Conservation (phyloP, 2,888 invertebrate species). For the Synergus umbraculus region DNA sequence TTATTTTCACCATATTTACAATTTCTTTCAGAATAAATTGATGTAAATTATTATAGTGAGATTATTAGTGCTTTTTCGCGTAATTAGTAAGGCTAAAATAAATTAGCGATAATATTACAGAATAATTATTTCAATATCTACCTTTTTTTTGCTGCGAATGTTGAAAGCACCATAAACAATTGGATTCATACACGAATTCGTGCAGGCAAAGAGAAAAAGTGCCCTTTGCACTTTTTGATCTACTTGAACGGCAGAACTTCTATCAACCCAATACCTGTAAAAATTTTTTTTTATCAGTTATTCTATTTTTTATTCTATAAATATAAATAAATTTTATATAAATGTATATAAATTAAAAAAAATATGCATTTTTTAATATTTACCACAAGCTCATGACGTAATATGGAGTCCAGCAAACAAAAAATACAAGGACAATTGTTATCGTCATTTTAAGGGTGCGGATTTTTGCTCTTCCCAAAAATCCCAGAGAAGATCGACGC, state of each 20-base stretch:
- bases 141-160: conserved; percentile 79
- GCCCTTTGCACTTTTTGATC: conserved; percentile 90
- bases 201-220: conserved; percentile 95
- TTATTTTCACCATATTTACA: too few species aligned
- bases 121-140: conserved; percentile 53
- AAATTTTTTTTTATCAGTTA: conserved; percentile 12
- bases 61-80: too few species aligned
- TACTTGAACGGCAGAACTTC: conserved; percentile 83
- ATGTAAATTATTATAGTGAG: too few species aligned
- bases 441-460: conserved; percentile 96
- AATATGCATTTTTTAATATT: conserved; percentile 66
- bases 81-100: too few species aligned
- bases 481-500: conserved; percentile 89
- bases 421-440: conserved; percentile 94
- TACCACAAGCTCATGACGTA: conserved; percentile 94
- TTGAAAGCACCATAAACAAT: conserved; percentile 95
- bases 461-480: conserved; percentile 88
- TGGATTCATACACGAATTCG: conserved; percentile 98
- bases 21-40: too few species aligned
- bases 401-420: conserved; percentile 98
- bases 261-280: conserved; percentile 89
- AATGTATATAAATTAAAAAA: too few species aligned
- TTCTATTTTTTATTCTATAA: neutral
- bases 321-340: too few species aligned
- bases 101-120: too few species aligned